These are phyloP conservation scores for Picus viridis DNA, from an alignment of 2,797 vertebrate genomes.

Conservation along the genomic window DNA sequence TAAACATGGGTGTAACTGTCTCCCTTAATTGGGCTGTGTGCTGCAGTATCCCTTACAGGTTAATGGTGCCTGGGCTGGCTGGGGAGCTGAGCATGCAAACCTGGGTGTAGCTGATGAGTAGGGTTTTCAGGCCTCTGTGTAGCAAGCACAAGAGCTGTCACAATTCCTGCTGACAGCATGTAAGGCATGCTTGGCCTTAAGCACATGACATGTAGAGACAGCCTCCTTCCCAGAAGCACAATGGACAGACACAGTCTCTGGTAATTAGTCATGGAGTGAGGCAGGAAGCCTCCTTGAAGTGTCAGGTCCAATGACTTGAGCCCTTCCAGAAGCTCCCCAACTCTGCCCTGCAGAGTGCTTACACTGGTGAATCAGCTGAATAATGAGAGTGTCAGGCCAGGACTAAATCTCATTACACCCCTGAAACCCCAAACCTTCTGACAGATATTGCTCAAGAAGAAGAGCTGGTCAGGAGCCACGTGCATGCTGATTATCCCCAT, in stretches of 20 bases:
- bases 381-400: background rate
- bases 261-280: background rate
- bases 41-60: background rate
- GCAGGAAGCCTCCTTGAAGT: background rate
- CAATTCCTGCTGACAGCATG: background rate
- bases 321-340: background rate
- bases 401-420: background rate
- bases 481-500: background rate
- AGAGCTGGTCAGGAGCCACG: background rate
- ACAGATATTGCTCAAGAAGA: background rate
- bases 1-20: background rate
- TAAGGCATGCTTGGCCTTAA: background rate
- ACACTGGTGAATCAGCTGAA: background rate
- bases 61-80: background rate
- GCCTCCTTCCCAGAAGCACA: background rate
- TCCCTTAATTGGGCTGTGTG: background rate
- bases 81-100: background rate
- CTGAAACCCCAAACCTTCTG: background rate
- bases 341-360: background rate
- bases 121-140: background rate
- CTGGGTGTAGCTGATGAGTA: background rate
- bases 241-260: too few relatives aligned
- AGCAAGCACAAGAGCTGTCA: background rate
- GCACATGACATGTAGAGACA: background rate
- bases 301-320: background rate